Conservation (phyloP, 92 coral and sea anemone genomes). For the Porites evermanni region DNA sequence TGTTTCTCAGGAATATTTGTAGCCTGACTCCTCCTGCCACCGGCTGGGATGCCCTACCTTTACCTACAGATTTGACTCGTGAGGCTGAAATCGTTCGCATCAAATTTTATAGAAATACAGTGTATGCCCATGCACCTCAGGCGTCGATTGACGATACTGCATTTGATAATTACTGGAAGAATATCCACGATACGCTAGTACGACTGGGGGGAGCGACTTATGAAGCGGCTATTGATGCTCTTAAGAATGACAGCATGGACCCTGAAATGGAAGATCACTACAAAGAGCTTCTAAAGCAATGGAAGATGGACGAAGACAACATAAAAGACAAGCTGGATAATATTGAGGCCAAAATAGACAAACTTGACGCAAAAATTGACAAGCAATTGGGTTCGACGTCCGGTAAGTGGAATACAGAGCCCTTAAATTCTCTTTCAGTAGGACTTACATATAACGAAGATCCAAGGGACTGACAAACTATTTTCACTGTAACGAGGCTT, state of each 20-base stretch:
- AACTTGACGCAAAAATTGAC: too few relatives aligned
- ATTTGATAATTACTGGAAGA: conserved; percentile 55
- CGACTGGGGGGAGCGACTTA: conserved; percentile 37
- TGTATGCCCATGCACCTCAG: conserved; percentile 34
- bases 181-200: conserved; percentile 44
- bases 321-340: too few relatives aligned
- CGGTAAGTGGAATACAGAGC: too few relatives aligned
- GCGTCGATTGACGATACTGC: conserved; percentile 19
- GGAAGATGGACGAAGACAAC: too few relatives aligned
- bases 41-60: conserved; percentile 16
- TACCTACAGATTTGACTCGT: conserved; percentile 26
- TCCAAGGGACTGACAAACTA: too few relatives aligned
- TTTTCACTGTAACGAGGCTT: too few relatives aligned
- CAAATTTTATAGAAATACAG: conserved; percentile 50
- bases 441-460: too few relatives aligned
- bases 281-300: too few relatives aligned
- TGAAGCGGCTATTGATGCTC: neutral
- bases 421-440: too few relatives aligned
- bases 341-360: too few relatives aligned
- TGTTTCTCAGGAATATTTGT: neutral
- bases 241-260: neutral
- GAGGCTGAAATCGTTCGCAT: conserved; percentile 67
- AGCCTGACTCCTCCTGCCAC: neutral
- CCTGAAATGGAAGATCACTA: neutral
- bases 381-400: too few relatives aligned